Percentiles rank a stretch among this genome's conserved stretches.
These are phyloP conservation scores for Lottia scabra DNA, from an alignment of 2,888 invertebrate genomes.

Conservation along the genomic window DNA sequence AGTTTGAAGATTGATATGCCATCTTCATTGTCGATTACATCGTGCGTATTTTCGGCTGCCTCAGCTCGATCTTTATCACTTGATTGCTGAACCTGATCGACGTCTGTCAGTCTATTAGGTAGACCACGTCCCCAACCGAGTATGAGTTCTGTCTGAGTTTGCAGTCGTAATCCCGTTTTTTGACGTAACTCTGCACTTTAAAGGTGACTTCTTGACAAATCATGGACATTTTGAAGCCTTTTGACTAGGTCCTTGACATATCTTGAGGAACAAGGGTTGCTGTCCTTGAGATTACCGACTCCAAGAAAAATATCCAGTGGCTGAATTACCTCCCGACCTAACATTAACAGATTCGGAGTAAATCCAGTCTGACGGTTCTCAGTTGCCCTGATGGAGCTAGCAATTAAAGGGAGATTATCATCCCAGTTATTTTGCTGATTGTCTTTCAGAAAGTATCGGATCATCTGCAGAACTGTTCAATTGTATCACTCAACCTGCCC, in stretches of 20 bases:
- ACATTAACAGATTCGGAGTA: constrained; percentile 5
- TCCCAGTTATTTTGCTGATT: too few species aligned
- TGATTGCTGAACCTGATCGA: too few species aligned
- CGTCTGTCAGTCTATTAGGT: background rate
- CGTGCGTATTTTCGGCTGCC: too few species aligned
- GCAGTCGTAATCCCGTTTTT: constrained; percentile 19
- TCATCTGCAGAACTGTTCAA: constrained; percentile 16
- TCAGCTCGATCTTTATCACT: too few species aligned
- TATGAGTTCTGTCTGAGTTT: background rate
- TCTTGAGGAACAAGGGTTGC: background rate
- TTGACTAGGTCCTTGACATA: too few species aligned
- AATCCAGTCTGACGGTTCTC: background rate
- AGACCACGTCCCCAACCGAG: constrained; percentile 13
- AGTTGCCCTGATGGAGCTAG: background rate
- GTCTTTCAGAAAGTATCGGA: constrained; percentile 23
- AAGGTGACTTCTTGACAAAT: background rate
- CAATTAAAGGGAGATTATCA: background rate
- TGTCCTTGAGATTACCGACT: background rate
- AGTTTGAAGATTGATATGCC: too few species aligned
- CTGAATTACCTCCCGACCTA: background rate
- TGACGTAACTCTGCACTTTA: constrained; percentile 2
- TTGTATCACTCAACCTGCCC: constrained; percentile 26
- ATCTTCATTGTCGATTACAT: too few species aligned
- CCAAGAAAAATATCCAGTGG: constrained; percentile 8
- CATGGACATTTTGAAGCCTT: background rate